Percentiles rank a stretch among this genome's conserved stretches.
These are phyloP conservation scores for Naja naja DNA, from an alignment of 2,113 vertebrate genomes.

Conservation along the genomic window DNA sequence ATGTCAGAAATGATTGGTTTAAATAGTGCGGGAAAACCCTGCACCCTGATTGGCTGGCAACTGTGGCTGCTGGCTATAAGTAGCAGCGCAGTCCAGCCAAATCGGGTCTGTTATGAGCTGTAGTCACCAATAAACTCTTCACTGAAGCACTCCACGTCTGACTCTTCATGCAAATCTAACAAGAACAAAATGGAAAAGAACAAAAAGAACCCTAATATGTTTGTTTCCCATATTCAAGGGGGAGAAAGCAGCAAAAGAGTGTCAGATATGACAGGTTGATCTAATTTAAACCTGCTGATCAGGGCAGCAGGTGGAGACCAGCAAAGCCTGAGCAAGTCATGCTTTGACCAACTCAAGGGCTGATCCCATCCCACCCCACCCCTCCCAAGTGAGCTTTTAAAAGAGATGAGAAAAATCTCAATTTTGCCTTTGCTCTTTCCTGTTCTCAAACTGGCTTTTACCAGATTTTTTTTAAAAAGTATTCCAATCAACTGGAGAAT, in stretches of 20 bases:
- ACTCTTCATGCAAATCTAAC: too few relatives aligned
- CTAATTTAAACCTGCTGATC: neutral
- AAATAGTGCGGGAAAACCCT: too few relatives aligned
- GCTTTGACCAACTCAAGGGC: neutral
- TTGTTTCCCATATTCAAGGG: neutral
- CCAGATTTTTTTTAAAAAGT: neutral
- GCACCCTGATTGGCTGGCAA: too few relatives aligned
- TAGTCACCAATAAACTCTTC: too few relatives aligned
- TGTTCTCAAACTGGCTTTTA: neutral
- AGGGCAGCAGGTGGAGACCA: neutral
- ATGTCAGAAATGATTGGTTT: too few relatives aligned
- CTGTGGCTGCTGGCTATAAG: too few relatives aligned
- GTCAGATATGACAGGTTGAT: neutral
- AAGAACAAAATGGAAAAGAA: neutral
- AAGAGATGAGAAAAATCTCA: neutral
- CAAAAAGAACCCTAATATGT: neutral
- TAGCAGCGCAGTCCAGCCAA: too few relatives aligned
- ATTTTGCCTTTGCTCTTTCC: neutral
- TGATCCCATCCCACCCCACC: neutral
- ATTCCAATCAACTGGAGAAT: neutral
- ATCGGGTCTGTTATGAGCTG: too few relatives aligned
- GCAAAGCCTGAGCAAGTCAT: neutral
- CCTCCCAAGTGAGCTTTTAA: neutral
- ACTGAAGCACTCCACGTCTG: too few relatives aligned
- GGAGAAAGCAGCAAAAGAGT: neutral